Percentiles rank a stretch among this genome's conserved stretches.
Evolutionary conservation across 1,140 invertebrate genomes (phyloP).

Genomic region (Zaprionus camerounensis): DNA sequence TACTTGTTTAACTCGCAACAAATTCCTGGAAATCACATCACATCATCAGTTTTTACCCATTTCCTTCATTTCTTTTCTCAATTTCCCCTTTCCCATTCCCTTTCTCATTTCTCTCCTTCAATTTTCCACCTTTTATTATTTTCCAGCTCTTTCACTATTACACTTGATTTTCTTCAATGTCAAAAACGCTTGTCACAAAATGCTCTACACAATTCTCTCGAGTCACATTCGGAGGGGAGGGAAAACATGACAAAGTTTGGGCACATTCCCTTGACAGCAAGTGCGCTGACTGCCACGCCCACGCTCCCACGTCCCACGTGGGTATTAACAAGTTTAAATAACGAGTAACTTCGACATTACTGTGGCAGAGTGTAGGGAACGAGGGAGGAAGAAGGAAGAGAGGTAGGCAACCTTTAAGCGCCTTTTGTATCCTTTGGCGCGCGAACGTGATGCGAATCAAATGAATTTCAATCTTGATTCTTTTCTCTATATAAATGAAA

Average conservation of each 20-base stretch:
- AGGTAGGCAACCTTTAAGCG: conserved; percentile 31
- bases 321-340: conserved; percentile 47
- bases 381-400: not conserved
- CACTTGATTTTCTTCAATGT: conserved; percentile 10
- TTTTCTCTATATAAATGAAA: conserved; percentile 5
- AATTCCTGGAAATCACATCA: not conserved
- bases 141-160: not conserved
- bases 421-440: conserved; percentile 53
- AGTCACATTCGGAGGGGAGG: conserved; percentile 3
- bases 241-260: conserved; percentile 15
- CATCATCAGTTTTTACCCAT: not conserved
- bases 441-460: conserved; percentile 70
- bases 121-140: conserved; percentile 14
- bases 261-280: conserved; percentile 19
- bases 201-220: conserved; percentile 13
- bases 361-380: not conserved
- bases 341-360: conserved; percentile 28
- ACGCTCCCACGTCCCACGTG: conserved; percentile 8
- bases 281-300: conserved; percentile 34
- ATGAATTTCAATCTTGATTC: conserved; percentile 63
- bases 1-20: not conserved
- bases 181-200: conserved; percentile 17
- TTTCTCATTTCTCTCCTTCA: not conserved
- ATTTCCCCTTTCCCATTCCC: not conserved
- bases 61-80: not conserved